phyloP scores from a whole-genome alignment of 2,888 invertebrate species.

The Sepiola atlantica region DNA sequence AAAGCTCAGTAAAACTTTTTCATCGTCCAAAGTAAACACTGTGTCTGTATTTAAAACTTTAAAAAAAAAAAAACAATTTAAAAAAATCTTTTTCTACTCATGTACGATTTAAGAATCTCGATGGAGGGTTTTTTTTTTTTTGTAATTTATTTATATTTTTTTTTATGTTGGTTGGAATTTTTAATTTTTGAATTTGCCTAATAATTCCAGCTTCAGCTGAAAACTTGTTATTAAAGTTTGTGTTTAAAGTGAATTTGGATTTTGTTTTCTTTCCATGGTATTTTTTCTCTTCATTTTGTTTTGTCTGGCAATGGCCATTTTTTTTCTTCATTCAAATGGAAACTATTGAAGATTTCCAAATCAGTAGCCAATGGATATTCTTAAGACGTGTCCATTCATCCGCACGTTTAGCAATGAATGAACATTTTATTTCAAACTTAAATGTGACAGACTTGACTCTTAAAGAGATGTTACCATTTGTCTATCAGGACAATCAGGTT shows the following conservation, averaged over 20 bases:
- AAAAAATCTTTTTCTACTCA: neutral
- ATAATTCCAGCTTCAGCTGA: constrained; percentile 32
- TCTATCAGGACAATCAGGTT: no score
- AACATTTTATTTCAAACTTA: no score
- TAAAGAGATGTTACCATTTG: no score
- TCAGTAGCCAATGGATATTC: no score
- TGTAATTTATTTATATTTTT: neutral
- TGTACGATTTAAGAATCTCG: no score
- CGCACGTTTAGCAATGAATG: no score
- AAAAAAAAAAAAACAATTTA: neutral
- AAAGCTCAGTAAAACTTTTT: constrained; percentile 32
- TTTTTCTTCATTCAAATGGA: no score
- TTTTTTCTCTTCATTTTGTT: neutral
- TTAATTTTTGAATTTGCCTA: neutral
- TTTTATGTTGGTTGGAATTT: neutral
- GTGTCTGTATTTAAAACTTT: neutral
- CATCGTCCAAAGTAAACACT: neutral
- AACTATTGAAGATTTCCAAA: no score
- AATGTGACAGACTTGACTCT: no score
- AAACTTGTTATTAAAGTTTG: constrained; percentile 32
- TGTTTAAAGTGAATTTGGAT: neutral
- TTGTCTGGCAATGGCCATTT: neutral
- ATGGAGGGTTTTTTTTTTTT: neutral
- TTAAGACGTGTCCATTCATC: no score
- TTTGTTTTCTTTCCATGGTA: neutral